Evolutionary conservation across 2,797 vertebrate genomes (phyloP).

Genomic region (Darevskia mixta): DNA sequence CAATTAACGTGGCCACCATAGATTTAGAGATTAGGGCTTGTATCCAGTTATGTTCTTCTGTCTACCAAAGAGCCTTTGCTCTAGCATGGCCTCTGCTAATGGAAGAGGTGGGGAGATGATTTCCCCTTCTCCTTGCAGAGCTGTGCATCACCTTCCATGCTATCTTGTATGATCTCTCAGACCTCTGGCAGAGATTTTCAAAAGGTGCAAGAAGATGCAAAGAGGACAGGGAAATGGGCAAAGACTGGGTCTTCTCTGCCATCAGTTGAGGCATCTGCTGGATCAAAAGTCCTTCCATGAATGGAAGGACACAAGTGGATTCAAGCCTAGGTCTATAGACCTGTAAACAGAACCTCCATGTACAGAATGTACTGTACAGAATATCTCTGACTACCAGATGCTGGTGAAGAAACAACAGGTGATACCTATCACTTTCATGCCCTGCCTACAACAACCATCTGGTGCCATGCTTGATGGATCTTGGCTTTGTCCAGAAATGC

Average conservation of each 20-base stretch:
- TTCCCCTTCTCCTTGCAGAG: neutral
- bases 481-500: neutral
- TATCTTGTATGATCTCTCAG: neutral
- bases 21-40: neutral
- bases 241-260: neutral
- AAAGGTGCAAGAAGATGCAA: neutral
- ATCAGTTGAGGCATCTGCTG: neutral
- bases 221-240: no score
- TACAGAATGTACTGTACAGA: neutral
- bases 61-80: neutral
- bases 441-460: neutral
- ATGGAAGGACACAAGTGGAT: neutral
- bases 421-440: neutral
- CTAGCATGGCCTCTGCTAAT: neutral
- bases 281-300: neutral
- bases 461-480: neutral
- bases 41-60: neutral
- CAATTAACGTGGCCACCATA: neutral
- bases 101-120: neutral
- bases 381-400: neutral
- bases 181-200: neutral
- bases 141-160: neutral
- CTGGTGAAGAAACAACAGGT: neutral
- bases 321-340: neutral
- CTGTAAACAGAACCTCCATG: neutral